Evolutionary conservation across 2,888 invertebrate genomes (phyloP), one percentile per base, ranked within the genome.

Genomic region (Nudaria mundana): DNA sequence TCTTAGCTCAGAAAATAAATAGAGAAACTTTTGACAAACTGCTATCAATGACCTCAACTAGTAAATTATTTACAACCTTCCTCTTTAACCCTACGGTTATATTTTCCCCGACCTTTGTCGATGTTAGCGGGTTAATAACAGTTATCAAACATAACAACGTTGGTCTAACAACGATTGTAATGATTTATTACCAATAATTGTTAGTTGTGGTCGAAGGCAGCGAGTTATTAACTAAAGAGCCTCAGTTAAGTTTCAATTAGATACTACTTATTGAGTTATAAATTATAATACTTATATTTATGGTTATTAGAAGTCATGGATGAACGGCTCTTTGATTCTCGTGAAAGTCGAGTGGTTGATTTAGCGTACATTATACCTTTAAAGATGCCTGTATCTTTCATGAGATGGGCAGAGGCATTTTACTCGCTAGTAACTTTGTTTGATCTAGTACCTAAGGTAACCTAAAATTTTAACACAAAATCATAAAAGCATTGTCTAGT

Each of bases 141-240:
- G 29, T 37, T 12, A 16, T 6, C 18, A n/a, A 28, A 16, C 44
- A 49, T 43, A 39, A 40, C 41, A 38, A 33, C 25, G 52, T 40
- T 34, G 52, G 25, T 40, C 10, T 61, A 4, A 3, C 20, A 25
- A 10, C 25, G 55, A 47, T 30, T 49, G 46, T 48, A 32, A 56
- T 63, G 58, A 71, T 69, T 54, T 70, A 71, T 71, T 53, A 63
- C 48, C 62, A 48, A 63, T 71, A 72, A 71, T 71, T 63, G 58
- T 52, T 42, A 58, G 56, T 50, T 64, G 47, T 39, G 44, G 25
- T 10, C 29, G 44, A 43, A 55, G 40, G 34, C 31, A 28, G 10
- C 35, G 29, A 20, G 41, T 50, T 55, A 52, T 54, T 44, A 42
- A 56, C 42, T 56, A 46, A 49, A 46, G 18, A 56, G 29, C 34